Percentiles rank a stretch among this genome's conserved stretches.
phyloP scores from a whole-genome alignment of 1,140 invertebrate genomes.

The Mercenaria mercenaria region DNA sequence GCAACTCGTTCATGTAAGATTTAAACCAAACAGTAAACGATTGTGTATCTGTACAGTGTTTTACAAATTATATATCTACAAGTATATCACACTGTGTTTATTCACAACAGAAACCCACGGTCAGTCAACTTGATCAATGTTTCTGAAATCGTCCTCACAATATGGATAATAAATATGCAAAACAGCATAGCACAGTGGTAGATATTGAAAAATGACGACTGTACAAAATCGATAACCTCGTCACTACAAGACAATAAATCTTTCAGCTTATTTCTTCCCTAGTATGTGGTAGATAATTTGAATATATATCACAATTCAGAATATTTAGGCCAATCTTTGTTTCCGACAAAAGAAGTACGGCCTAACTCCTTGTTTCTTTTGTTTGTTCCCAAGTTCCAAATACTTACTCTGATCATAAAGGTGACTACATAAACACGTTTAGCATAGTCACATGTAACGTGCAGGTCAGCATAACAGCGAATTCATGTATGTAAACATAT shows the following conservation, averaged over 20 bases:
- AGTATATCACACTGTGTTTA: neutral
- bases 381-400: neutral
- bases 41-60: neutral
- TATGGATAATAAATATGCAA: neutral
- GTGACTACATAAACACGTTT: no score
- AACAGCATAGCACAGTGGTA: neutral
- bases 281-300: neutral
- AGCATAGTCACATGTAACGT: no score
- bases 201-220: neutral
- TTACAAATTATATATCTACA: neutral
- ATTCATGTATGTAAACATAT: no score
- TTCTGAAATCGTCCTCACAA: slow-evolving; percentile 8
- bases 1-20: neutral
- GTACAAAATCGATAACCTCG: slow-evolving; percentile 13
- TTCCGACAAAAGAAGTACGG: no score
- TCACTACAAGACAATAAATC: neutral
- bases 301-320: neutral
- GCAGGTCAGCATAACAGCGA: no score
- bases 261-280: neutral
- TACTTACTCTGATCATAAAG: neutral
- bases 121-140: neutral
- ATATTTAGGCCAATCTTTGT: neutral
- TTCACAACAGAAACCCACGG: neutral
- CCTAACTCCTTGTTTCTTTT: no score
- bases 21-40: neutral